Base-by-base conservation (phyloP, 2,888 invertebrate genomes). In the Carcina quercana region DNA sequence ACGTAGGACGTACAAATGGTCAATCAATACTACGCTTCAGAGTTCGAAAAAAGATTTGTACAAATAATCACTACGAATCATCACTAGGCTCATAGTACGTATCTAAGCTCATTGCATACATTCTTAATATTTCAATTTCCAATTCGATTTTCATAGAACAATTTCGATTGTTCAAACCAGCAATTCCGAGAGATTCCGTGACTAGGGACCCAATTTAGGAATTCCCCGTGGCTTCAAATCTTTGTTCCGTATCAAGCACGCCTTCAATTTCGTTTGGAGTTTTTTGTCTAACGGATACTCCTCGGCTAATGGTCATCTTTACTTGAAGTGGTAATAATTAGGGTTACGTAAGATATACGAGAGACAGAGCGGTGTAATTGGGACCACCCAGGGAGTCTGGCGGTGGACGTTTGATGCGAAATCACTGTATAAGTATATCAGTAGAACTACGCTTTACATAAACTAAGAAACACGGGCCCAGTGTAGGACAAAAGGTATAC, bases 261-360 rank as follows among this genome's bases (percentile, higher is more conserved):
- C 54, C 45, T 43, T 48, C 50, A 45, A 52, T 49, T 60, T 57
- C 15, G 42, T 50, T 46, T 45, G 37, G 40, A n/a, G n/a, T 17
- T 65, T 55, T 67, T 64, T 65, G 53, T 62, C 49, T 53, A 51
- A 46, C 36, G 39, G 14, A 32, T 43, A 46, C 43, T 43, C 41
- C 35, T 42, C 43, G 43, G 40, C 50, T 50, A 60, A 65, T 64
- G 56, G 50, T 51, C 51, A 57, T 53, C 49, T 64, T 63, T 64
- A 65, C 58, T 60, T 62, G 57, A 68, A 67, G 53, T 61, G 50
- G 59, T 62, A 56, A 67, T 70, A 70, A 70, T 71, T 64, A 67
- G 59, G 55, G 55, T 63, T 59, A 53, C 55, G 54, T 51, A 61
- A 60, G 50, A 45, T 45, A 48, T 50, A 55, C 53, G 50, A 58